These are phyloP conservation scores for Limenitis arthemis DNA, from an alignment of 2,888 invertebrate genomes.

Conservation along the genomic window DNA sequence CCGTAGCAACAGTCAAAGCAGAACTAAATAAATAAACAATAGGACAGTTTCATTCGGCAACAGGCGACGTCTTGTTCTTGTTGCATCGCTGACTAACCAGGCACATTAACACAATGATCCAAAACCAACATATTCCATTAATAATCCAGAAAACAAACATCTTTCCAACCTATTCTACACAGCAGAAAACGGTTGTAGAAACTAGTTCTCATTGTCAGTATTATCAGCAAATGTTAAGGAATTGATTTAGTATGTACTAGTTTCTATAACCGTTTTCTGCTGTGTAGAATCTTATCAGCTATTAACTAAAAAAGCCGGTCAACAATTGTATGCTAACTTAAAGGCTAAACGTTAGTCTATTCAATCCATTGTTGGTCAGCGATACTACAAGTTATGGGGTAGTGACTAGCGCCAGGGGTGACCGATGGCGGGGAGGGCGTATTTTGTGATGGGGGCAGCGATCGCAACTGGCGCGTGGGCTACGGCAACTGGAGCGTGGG, in stretches of 20 bases:
- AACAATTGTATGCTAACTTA: conserved; percentile 2
- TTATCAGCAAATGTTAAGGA: no score
- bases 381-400: conserved; percentile 29
- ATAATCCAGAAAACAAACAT: conserved; percentile 13
- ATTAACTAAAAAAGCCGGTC: conserved; percentile 8
- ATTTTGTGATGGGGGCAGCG: conserved; percentile 47
- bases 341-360: conserved; percentile 7
- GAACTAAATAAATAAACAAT: conserved; percentile 55
- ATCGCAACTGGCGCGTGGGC: conserved; percentile 52
- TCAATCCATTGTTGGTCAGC: conserved; percentile 28
- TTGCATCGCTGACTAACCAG: conserved; percentile 38
- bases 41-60: conserved; percentile 35
- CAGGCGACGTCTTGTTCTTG: conserved; percentile 40
- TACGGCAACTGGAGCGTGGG: conserved; percentile 37
- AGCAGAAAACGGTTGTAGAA: conserved; percentile 22
- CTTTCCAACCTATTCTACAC: conserved; percentile 23
- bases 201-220: no score
- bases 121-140: conserved; percentile 14
- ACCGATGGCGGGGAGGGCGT: conserved; percentile 38
- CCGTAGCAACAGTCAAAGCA: conserved; percentile 69
- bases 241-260: no score
- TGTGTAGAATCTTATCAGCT: conserved; percentile 16
- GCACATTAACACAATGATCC: conserved; percentile 20
- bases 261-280: no score
- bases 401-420: conserved; percentile 56